Base-by-base conservation (phyloP, 2,113 vertebrate genomes). In the Varanus salvator region DNA sequence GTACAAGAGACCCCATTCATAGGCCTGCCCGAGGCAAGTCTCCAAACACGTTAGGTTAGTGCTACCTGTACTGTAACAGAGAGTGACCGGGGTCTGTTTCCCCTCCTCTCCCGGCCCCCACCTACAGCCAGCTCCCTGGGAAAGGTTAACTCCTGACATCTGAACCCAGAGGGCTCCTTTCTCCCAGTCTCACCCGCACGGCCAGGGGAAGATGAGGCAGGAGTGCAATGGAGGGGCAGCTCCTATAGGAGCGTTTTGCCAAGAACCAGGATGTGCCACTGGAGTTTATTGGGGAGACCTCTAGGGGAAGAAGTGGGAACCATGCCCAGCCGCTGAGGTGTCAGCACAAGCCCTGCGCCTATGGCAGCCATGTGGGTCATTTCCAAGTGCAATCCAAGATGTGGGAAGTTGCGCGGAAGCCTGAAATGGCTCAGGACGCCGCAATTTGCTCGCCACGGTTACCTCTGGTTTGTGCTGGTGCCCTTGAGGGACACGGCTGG, bases 81-180 rank as follows among this genome's bases (percentile, higher is more conserved):
- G 78, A 54, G 31, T 17, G 78, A 54, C 50, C 50, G 6, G 38
- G 15, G 25, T 54, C 48, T 80, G 48, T 11, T 80, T 27, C 27
- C 74, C 5, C n/a, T 71, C 72, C n/a, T 15, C 14, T 15, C 44
- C 21, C 44, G 0, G 34, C 75, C 75, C 17, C 17, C 11, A 12
- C 38, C 75, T 3, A 48, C 23, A 78, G 23, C 12, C 48, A n/a
- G 4, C 50, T 80, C 50, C 50, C 17, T 31, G 78, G 50, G 78
- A 80, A 80, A 54, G 78, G 54, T 80, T 80, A 80, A 80, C 54
- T 80, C 50, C 50, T 54, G 78, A 80, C 78, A 80, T 54, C 78
- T 80, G 78, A 80, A 80, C 78, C 54, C 78, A 80, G 78, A 31
- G 48, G 17, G 12, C 50, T 54, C 78, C 27, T 27, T 29, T 50